Conservation (phyloP, 2,888 invertebrate species). For the Dynastes grantii region DNA sequence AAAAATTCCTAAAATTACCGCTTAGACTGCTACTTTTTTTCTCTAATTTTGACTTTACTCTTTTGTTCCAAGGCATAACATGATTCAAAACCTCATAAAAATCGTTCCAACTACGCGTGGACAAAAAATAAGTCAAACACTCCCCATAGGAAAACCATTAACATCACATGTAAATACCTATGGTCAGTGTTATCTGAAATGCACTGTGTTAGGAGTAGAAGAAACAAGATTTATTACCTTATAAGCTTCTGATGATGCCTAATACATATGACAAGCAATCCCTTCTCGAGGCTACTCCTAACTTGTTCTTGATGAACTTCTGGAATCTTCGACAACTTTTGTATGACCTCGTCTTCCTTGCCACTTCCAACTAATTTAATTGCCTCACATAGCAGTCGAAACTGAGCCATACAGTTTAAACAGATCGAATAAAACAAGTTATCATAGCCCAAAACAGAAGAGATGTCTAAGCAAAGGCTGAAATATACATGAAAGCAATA, state of each 20-base stretch:
- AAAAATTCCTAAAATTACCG: no score
- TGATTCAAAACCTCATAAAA: no score
- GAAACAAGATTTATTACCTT: constrained; percentile 26
- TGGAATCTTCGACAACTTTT: constrained; percentile 29
- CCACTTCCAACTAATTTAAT: constrained; percentile 48
- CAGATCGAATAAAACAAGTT: constrained; percentile 53
- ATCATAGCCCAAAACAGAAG: constrained; percentile 54
- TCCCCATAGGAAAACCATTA: no score
- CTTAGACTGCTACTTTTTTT: no score
- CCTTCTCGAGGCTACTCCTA: neutral
- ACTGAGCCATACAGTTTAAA: constrained; percentile 53
- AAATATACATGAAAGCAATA: constrained; percentile 52
- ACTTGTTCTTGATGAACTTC: constrained; percentile 19
- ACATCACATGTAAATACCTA: no score
- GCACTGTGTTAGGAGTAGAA: no score
- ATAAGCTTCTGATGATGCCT: constrained; percentile 54
- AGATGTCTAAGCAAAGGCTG: constrained; percentile 48
- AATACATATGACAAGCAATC: constrained; percentile 51
- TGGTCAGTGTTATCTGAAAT: no score
- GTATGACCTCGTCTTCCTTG: constrained; percentile 43
- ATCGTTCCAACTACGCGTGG: no score
- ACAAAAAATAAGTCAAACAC: no score
- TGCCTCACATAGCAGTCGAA: constrained; percentile 50
- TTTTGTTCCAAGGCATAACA: no score
- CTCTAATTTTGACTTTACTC: no score